These are phyloP conservation scores for Galleria mellonella DNA, from an alignment of 1,140 invertebrate genomes.

Conservation along the genomic window DNA sequence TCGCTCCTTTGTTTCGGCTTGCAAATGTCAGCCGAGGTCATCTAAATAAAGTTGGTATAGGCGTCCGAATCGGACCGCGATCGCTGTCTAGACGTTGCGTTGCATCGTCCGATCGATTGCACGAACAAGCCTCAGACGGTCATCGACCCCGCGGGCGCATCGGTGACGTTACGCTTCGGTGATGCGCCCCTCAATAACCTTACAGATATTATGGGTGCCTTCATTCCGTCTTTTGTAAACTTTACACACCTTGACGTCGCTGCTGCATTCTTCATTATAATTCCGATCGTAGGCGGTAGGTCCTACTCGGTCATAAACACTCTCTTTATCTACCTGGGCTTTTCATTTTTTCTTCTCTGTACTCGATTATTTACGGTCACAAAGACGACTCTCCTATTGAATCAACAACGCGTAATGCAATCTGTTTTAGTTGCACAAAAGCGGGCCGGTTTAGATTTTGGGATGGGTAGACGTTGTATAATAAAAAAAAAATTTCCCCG, in stretches of 20 bases:
- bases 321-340: background rate
- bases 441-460: constrained; percentile 33
- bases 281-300: background rate
- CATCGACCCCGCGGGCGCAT: constrained; percentile 67
- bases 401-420: constrained; percentile 30
- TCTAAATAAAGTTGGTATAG: constrained; percentile 68
- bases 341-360: background rate
- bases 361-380: background rate
- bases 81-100: constrained; percentile 69
- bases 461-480: constrained; percentile 19
- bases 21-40: constrained; percentile 70
- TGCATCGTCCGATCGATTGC: constrained; percentile 71
- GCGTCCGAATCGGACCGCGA: constrained; percentile 57
- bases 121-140: constrained; percentile 68
- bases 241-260: constrained; percentile 14
- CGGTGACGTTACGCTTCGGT: constrained; percentile 70
- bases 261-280: constrained; percentile 8
- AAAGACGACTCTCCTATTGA: constrained; percentile 5
- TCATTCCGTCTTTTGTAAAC: constrained; percentile 17
- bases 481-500: constrained; percentile 19
- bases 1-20: constrained; percentile 67
- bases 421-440: constrained; percentile 23
- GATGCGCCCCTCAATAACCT: constrained; percentile 61
- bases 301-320: too few species aligned
- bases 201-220: constrained; percentile 32